Conservation (phyloP, 2,797 vertebrate genomes). For the Margarornis squamiger region DNA sequence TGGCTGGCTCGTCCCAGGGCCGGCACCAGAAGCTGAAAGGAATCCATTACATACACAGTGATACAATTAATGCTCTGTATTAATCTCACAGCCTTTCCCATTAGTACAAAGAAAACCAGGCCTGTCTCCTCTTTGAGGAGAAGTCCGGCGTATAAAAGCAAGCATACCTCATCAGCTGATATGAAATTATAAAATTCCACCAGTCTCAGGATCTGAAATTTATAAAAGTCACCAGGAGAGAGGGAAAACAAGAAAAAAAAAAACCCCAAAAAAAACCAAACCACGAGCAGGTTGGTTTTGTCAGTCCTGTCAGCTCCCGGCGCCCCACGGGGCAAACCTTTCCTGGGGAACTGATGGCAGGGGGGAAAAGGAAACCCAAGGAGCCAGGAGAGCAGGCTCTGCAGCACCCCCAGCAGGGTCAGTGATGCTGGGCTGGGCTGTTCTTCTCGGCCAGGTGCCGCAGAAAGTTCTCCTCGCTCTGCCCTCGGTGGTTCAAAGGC, state of each 20-base stretch:
- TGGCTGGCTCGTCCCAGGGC: no score
- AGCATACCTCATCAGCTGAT: slow-evolving; percentile 81
- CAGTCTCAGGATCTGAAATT: slow-evolving; percentile 70
- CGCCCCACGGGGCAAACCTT: no score
- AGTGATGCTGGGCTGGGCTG: slow-evolving; percentile 88
- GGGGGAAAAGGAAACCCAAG: no score
- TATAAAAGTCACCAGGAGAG: slow-evolving; percentile 73
- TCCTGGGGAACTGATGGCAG: no score
- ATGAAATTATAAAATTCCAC: slow-evolving; percentile 80
- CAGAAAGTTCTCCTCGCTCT: slow-evolving; percentile 88
- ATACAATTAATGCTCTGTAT: slow-evolving; percentile 81
- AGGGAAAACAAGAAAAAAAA: neutral
- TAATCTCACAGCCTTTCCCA: slow-evolving; percentile 78
- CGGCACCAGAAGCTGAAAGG: slow-evolving; percentile 67
- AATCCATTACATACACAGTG: slow-evolving; percentile 79
- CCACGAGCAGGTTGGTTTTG: slow-evolving; percentile 51
- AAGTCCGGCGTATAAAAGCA: slow-evolving; percentile 78
- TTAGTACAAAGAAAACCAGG: slow-evolving; percentile 78
- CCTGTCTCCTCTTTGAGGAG: slow-evolving; percentile 78
- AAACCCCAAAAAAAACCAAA: neutral
- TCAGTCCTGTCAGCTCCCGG: neutral
- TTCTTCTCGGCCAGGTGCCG: slow-evolving; percentile 91
- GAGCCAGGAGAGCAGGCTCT: no score
- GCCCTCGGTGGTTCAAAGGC: slow-evolving; percentile 92
- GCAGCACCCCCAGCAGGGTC: neutral